Evolutionary conservation across 2,888 invertebrate genomes (phyloP), one percentile per base, ranked within the genome.

Genomic region (Onthophagus sagittarius): DNA sequence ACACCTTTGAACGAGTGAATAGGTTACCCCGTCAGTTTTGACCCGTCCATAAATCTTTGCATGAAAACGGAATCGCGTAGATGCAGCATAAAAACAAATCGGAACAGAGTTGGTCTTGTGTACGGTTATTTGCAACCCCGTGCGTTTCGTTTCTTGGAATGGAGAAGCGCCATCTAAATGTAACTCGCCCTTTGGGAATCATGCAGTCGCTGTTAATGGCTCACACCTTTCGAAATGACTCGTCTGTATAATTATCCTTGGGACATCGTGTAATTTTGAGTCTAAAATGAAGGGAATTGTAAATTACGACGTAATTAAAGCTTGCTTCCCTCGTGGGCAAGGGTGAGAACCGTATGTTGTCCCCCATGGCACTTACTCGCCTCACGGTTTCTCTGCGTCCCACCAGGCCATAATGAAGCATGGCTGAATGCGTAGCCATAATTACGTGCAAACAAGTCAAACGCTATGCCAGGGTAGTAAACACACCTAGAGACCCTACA

Each of bases 381-480:
- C 15, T 62, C 72, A 11, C 72, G 14, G 69, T 14, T 33, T 23
- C 64, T 15, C 11, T 63, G 9, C 15, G 31, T 15, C 14, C 14
- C 70, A 62, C 63, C 53, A 13, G 71, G 76, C 77, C 78, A 78
- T 81, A 82, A 81, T 81, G 80, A 82, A 80, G 81, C 80, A 77
- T 79, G 79, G 80, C 77, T 77, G 80, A 82, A 81, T 82, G 82
- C 81, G 82, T 82, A 80, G 80, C 81, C 81, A 80, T 83, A 83
- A 83, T 82, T 83, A 82, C 81, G 81, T 82, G 82, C 81, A 83
- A 83, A 83, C 83, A 82, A 83, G 82, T 82, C 79, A 80, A 79
- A 53, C 39, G 39, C 39, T 53, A 7, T 11, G 39, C 39, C 6
- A 53, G 39, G 39, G 39, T 53, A 11, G 5, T 7, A 23, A 23